These are phyloP conservation scores for Nephrotoma appendiculata DNA, from an alignment of 2,888 invertebrate genomes.

Conservation along the genomic window DNA sequence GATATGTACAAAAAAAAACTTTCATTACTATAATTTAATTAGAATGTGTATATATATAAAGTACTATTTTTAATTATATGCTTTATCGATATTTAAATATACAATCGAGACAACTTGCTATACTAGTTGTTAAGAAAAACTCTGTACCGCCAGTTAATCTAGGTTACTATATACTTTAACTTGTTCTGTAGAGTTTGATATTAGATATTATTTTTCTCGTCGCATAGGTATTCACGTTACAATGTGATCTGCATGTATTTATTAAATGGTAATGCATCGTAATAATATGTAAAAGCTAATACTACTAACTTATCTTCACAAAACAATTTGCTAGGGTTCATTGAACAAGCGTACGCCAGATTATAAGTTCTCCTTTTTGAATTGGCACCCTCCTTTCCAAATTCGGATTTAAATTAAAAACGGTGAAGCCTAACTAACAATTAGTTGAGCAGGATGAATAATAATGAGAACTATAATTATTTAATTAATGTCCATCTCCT, in stretches of 20 bases:
- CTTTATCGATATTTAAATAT: background rate
- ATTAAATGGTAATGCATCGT: too few species aligned
- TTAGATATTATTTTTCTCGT: background rate
- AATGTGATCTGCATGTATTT: background rate
- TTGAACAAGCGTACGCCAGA: too few species aligned
- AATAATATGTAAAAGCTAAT: too few species aligned
- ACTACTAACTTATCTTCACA: too few species aligned
- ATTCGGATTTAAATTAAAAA: too few species aligned
- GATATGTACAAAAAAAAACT: background rate
- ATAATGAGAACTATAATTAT: too few species aligned
- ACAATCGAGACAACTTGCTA: background rate
- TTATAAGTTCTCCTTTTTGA: too few species aligned
- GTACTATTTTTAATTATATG: background rate
- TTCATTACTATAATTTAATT: background rate
- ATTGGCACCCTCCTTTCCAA: too few species aligned
- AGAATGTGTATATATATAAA: background rate
- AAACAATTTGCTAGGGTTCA: too few species aligned
- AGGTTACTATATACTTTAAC: conserved; percentile 1
- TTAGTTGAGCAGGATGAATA: too few species aligned
- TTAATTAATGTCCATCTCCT: too few species aligned
- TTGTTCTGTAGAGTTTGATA: background rate
- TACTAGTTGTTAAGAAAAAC: background rate
- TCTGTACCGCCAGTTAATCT: background rate
- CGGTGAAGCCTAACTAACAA: too few species aligned
- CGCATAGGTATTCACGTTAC: background rate